These are phyloP conservation scores for Brachyhypopomus gauderio DNA, from an alignment of 2,113 vertebrate genomes.

Conservation along the genomic window DNA sequence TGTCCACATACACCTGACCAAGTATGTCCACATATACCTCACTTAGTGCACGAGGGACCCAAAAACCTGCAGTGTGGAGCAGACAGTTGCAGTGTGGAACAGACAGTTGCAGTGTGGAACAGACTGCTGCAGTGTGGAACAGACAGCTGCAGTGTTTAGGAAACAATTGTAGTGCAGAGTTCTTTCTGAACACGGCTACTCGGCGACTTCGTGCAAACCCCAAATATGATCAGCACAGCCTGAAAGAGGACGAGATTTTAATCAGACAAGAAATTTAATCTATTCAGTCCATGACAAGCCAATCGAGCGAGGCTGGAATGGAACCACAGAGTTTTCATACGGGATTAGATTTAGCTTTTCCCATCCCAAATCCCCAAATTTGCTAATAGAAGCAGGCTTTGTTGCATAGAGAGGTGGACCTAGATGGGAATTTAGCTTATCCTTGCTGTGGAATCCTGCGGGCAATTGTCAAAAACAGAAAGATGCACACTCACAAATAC, in stretches of 20 bases:
- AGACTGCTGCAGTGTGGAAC: conserved; percentile 32
- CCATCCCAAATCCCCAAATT: conserved; percentile 52
- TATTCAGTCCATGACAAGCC: conserved; percentile 62
- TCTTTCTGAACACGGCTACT: conserved; percentile 42
- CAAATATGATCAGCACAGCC: conserved; percentile 58
- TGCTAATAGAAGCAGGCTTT: conserved; percentile 58
- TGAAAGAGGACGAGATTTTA: conserved; percentile 61
- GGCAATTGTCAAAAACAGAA: too few relatives aligned
- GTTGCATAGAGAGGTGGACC: conserved; percentile 47
- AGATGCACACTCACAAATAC: too few relatives aligned
- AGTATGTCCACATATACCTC: not conserved
- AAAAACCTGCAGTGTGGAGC: conserved; percentile 10
- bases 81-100: conserved; percentile 33
- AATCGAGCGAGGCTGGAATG: conserved; percentile 62
- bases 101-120: conserved; percentile 30
- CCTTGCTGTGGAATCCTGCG: not conserved
- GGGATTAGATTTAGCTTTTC: conserved; percentile 64
- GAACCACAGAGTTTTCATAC: conserved; percentile 66
- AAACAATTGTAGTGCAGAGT: conserved; percentile 34
- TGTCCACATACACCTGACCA: not conserved
- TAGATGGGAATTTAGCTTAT: conserved; percentile 49
- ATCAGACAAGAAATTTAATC: conserved; percentile 69
- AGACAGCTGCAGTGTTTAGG: not conserved
- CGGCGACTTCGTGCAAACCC: conserved; percentile 55
- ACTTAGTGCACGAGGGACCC: too few relatives aligned